Percentiles rank a stretch among this genome's conserved stretches.
phyloP scores from a whole-genome alignment of 2,888 invertebrate genomes.

The Belgica antarctica region DNA sequence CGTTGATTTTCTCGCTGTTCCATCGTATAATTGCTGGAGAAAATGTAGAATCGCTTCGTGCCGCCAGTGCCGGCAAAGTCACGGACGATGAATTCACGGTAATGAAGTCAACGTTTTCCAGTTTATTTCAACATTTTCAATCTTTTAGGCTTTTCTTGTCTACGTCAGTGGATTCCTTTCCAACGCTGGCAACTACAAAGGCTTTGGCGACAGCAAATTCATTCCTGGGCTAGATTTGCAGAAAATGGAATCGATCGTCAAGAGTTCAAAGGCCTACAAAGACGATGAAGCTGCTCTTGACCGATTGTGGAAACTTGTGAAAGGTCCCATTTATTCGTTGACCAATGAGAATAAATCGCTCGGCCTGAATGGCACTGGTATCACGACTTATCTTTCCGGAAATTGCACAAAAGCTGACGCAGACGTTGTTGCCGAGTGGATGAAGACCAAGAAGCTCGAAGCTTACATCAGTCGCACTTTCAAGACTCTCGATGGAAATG shows the following conservation, averaged over 20 bases:
- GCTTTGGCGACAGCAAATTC: constrained; percentile 93
- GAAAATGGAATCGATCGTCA: constrained; percentile 71
- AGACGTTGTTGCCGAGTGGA: constrained; percentile 72
- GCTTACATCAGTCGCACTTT: constrained; percentile 87
- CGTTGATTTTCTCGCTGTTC: constrained; percentile 78
- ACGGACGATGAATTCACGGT: constrained; percentile 81
- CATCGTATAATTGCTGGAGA: constrained; percentile 80
- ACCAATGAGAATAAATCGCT: constrained; percentile 69
- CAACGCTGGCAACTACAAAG: constrained; percentile 92
- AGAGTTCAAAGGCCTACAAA: constrained; percentile 66
- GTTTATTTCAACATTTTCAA: no score
- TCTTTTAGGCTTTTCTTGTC: constrained; percentile 62
- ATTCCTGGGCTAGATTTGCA: constrained; percentile 73
- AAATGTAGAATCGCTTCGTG: constrained; percentile 63
- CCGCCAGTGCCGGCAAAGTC: constrained; percentile 62
- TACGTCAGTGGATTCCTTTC: constrained; percentile 81
- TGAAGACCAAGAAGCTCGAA: constrained; percentile 75
- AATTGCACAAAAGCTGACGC: constrained; percentile 82
- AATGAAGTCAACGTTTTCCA: constrained; percentile 47
- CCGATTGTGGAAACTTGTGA: constrained; percentile 64
- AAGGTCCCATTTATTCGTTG: constrained; percentile 66
- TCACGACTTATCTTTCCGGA: constrained; percentile 89
- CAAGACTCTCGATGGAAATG: constrained; percentile 65
- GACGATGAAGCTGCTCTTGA: constrained; percentile 61
- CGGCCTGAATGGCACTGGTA: constrained; percentile 74